Conservation (phyloP, 2,113 vertebrate genomes). For the Pterocles orientalis region DNA sequence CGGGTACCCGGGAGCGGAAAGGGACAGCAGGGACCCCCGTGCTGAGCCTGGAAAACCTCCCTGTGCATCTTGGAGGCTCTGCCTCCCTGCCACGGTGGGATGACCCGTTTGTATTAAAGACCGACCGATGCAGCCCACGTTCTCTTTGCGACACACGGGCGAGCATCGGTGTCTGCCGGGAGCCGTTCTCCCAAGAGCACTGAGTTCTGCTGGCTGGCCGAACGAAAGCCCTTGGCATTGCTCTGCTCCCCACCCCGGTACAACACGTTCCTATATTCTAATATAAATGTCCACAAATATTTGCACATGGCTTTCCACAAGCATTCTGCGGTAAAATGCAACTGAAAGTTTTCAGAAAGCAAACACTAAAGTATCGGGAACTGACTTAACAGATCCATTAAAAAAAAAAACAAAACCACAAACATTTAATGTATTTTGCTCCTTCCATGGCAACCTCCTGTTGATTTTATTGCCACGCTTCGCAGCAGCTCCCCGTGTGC, state of each 20-base stretch:
- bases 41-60: neutral
- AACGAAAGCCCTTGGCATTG: neutral
- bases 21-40: neutral
- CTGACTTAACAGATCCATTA: conserved; percentile 37
- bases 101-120: neutral
- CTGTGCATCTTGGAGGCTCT: neutral
- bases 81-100: neutral
- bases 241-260: neutral
- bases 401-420: neutral
- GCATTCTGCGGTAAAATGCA: neutral
- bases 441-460: neutral
- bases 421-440: neutral
- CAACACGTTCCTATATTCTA: neutral
- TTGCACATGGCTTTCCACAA: neutral
- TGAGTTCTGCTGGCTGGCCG: neutral
- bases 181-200: neutral
- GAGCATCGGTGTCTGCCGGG: neutral
- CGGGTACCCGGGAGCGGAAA: neutral
- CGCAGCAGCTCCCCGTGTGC: neutral
- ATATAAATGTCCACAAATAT: conserved; percentile 38
- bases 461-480: neutral
- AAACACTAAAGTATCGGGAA: conserved; percentile 32
- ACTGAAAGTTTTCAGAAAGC: conserved; percentile 34
- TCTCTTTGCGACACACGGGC: neutral
- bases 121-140: neutral